phyloP scores from a whole-genome alignment of 2,113 vertebrate genomes.

The Chaetura pelagica region DNA sequence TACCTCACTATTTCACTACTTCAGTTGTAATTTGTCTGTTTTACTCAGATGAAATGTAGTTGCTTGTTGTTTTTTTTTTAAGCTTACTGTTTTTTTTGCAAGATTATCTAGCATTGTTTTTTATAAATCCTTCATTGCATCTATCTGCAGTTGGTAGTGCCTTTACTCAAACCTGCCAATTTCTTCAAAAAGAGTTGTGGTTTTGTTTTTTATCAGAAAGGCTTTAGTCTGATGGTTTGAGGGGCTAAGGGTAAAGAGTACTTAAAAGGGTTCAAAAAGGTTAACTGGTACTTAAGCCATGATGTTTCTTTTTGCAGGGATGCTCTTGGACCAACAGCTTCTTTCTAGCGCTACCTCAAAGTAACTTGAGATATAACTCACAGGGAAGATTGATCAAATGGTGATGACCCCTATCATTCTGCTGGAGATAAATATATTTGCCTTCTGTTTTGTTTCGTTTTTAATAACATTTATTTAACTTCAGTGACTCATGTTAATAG shows the following conservation, averaged over 20 bases:
- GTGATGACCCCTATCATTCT: constrained; percentile 59
- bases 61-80: neutral
- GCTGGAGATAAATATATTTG: constrained; percentile 37
- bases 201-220: neutral
- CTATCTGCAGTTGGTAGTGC: constrained; percentile 24
- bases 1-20: accelerated
- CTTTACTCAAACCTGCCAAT: neutral
- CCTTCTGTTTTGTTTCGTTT: constrained; percentile 49
- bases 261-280: neutral
- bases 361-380: constrained; percentile 68
- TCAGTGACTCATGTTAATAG: constrained; percentile 32
- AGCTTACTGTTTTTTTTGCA: neutral
- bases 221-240: constrained; percentile 20
- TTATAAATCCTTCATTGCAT: neutral
- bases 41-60: neutral
- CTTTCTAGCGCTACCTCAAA: constrained; percentile 72
- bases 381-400: constrained; percentile 68
- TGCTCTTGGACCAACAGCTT: constrained; percentile 71
- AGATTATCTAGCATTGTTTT: neutral
- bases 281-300: constrained; percentile 38
- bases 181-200: neutral
- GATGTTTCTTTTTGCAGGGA: constrained; percentile 72
- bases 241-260: neutral
- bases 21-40: neutral
- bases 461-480: constrained; percentile 43